phyloP scores from a whole-genome alignment of 2,888 invertebrate genomes.

The Pollenia amentaria region DNA sequence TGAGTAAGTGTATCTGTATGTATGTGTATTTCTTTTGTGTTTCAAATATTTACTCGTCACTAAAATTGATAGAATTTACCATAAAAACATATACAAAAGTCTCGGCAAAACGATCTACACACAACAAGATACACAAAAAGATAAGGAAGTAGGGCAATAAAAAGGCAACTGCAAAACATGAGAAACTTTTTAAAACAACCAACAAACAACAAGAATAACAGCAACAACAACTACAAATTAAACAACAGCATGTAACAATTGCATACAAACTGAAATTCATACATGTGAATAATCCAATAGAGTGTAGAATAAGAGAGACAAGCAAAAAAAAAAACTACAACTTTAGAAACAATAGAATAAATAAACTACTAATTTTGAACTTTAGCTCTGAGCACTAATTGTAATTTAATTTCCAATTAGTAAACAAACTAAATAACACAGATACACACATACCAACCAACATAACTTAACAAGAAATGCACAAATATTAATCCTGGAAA shows the following conservation, averaged over 20 bases:
- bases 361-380: conserved; percentile 77
- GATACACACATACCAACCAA: not conserved
- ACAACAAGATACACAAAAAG: conserved; percentile 39
- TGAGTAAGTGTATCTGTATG: not conserved
- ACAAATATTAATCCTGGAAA: conserved; percentile 7
- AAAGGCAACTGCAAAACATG: conserved; percentile 39
- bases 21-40: conserved; percentile 10
- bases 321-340: conserved; percentile 1
- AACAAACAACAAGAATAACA: conserved; percentile 31
- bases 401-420: conserved; percentile 84
- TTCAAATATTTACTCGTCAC: conserved; percentile 68
- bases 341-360: conserved; percentile 59
- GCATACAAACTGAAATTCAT: conserved; percentile 7
- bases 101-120: conserved; percentile 14
- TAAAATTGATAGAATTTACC: conserved; percentile 53
- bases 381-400: conserved; percentile 81
- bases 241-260: conserved; percentile 33
- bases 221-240: conserved; percentile 35
- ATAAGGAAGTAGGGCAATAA: conserved; percentile 54
- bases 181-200: conserved; percentile 32
- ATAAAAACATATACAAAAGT: conserved; percentile 33
- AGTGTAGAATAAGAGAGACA: not conserved
- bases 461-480: conserved; percentile 17
- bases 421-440: conserved; percentile 80
- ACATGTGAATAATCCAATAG: not conserved